These are phyloP conservation scores for Gymnothorax javanicus DNA, from an alignment of 2,797 vertebrate species.

Conservation along the genomic window DNA sequence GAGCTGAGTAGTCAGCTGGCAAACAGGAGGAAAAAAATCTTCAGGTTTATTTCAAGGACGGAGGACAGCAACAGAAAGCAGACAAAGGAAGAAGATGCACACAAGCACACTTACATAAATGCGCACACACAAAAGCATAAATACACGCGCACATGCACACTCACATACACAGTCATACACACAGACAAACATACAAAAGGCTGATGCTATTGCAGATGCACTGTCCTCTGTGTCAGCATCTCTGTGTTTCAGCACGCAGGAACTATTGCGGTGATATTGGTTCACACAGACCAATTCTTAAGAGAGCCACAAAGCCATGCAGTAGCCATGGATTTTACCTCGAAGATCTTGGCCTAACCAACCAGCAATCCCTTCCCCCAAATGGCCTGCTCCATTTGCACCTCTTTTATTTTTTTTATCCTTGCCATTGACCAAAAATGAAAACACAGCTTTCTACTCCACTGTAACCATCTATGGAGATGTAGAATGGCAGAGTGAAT, in stretches of 20 bases:
- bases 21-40: neutral
- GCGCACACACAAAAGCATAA: neutral
- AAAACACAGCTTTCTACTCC: constrained; percentile 10
- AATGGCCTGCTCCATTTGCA: constrained; percentile 12
- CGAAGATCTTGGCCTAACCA: neutral
- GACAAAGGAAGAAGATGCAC: neutral
- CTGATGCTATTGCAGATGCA: neutral
- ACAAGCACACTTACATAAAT: neutral
- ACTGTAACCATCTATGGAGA: neutral
- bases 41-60: constrained; percentile 15
- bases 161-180: neutral
- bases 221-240: neutral
- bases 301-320: constrained; percentile 6
- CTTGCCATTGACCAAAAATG: neutral
- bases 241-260: neutral
- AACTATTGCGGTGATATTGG: constrained; percentile 9
- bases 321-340: neutral
- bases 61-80: neutral
- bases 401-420: neutral
- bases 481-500: neutral
- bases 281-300: neutral
- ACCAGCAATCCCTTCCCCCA: neutral
- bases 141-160: neutral
- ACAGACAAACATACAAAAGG: constrained; percentile 12
- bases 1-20: neutral